A percentile compares a stretch with the other conserved stretches of the same genome.
These are phyloP conservation scores for Tetragnatha versicolor DNA, from an alignment of 1,140 invertebrate species.

Conservation along the genomic window DNA sequence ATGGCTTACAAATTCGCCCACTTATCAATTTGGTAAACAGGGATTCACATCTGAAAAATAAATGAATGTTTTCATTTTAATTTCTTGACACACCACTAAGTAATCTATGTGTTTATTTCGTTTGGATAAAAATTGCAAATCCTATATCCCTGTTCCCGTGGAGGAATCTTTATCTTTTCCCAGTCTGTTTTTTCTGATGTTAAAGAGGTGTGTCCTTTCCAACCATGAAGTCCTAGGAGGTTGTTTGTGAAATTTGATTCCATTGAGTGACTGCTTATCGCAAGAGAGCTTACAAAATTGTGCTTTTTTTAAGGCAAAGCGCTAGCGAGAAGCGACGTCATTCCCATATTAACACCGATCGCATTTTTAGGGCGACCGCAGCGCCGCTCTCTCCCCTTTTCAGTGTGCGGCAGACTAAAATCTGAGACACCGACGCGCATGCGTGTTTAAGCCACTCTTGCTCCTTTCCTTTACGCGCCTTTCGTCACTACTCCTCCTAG, in stretches of 20 bases:
- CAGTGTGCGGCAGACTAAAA: not conserved
- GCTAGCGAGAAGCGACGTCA: too few species aligned
- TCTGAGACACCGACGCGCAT: not conserved
- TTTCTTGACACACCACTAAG: not conserved
- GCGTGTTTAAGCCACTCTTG: not conserved
- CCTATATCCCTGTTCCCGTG: not conserved
- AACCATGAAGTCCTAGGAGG: slow-evolving; percentile 30
- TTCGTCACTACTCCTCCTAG: too few species aligned
- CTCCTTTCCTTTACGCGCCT: too few species aligned
- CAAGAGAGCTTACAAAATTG: not conserved
- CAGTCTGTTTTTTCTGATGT: not conserved
- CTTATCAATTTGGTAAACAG: slow-evolving; percentile 13
- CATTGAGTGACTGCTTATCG: slow-evolving; percentile 17
- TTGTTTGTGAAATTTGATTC: slow-evolving; percentile 49
- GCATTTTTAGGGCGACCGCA: not conserved
- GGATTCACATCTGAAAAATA: slow-evolving; percentile 46
- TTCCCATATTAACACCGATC: too few species aligned
- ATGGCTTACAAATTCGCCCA: slow-evolving; percentile 53
- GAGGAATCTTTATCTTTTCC: not conserved
- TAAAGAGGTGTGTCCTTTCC: slow-evolving; percentile 43
- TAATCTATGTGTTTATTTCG: not conserved
- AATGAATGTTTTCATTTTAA: slow-evolving; percentile 20
- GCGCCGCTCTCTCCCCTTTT: not conserved
- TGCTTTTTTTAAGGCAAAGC: too few species aligned
- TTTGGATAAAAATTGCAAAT: slow-evolving; percentile 3